Evolutionary conservation across 2,888 invertebrate species (phyloP).

Genomic region (Scaptomyza reducta): DNA sequence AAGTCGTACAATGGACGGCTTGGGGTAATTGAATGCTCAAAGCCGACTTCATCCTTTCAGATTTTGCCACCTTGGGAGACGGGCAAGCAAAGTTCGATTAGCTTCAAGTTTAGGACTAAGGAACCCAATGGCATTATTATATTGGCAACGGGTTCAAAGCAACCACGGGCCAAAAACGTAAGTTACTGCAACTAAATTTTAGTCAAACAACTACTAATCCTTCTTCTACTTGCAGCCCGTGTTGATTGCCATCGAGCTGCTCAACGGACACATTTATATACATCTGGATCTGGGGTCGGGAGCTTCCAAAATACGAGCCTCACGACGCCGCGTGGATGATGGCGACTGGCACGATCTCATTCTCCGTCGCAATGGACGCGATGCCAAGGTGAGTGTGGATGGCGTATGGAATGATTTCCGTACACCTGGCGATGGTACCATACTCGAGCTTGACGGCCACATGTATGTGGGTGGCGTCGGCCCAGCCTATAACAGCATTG

Average conservation of each 20-base stretch:
- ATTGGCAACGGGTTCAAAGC: conserved; percentile 93
- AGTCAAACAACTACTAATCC: background rate
- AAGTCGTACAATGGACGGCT: conserved; percentile 80
- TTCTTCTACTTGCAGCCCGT: conserved; percentile 87
- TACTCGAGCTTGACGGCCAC: conserved; percentile 94
- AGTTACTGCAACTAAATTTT: conserved; percentile 26
- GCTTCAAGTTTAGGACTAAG: conserved; percentile 97
- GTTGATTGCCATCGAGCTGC: conserved; percentile 96
- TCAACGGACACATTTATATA: conserved; percentile 96
- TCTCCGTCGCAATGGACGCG: conserved; percentile 91
- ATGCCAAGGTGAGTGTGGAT: conserved; percentile 95
- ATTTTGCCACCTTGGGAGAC: conserved; percentile 95
- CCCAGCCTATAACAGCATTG: conserved; percentile 90
- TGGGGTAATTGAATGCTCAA: background rate
- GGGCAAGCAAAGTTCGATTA: conserved; percentile 93
- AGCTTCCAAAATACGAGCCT: conserved; percentile 92
- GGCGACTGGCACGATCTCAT: conserved; percentile 96
- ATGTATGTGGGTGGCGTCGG: conserved; percentile 95
- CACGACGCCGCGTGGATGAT: conserved; percentile 93
- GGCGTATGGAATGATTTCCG: conserved; percentile 94
- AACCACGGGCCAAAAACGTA: conserved; percentile 88
- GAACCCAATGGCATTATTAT: conserved; percentile 97
- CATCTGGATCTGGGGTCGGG: conserved; percentile 97
- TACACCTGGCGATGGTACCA: conserved; percentile 94
- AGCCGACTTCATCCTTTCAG: conserved; percentile 48